Conservation (phyloP, 2,113 vertebrate species). For the Agelaius tricolor region DNA sequence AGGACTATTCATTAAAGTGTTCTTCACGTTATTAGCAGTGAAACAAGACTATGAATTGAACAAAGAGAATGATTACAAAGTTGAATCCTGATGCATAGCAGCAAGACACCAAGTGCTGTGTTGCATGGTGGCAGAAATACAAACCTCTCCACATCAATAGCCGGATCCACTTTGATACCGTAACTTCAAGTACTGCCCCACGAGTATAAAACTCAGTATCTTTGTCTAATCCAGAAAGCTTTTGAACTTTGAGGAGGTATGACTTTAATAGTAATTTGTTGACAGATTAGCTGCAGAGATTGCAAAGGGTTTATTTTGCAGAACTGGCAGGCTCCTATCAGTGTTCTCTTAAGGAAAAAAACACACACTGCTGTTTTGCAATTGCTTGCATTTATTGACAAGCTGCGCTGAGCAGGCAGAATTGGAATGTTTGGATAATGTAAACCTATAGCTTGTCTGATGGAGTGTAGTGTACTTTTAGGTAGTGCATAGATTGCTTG, state of each 20-base stretch:
- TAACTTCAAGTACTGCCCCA: constrained; percentile 56
- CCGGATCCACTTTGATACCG: constrained; percentile 27
- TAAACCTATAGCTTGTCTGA: constrained; percentile 73
- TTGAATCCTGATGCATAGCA: not conserved
- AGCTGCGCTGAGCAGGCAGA: constrained; percentile 78
- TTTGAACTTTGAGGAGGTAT: constrained; percentile 68
- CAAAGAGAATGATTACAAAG: not conserved
- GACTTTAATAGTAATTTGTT: constrained; percentile 75
- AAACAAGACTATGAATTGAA: constrained; percentile 22
- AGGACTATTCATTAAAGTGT: constrained; percentile 55
- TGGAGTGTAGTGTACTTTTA: constrained; percentile 68
- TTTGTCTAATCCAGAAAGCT: constrained; percentile 51
- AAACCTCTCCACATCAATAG: constrained; percentile 48
- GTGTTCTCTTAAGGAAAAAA: constrained; percentile 61
- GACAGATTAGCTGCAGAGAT: constrained; percentile 66
- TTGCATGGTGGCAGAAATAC: constrained; percentile 14
- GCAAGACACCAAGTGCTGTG: constrained; percentile 12
- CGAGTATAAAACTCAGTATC: constrained; percentile 26
- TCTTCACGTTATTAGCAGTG: constrained; percentile 42
- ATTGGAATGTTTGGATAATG: constrained; percentile 82
- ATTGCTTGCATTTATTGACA: constrained; percentile 76
- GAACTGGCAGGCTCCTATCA: constrained; percentile 62
- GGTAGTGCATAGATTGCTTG: constrained; percentile 68
- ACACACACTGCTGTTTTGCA: constrained; percentile 65
- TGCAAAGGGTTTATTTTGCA: constrained; percentile 70